Evolutionary conservation across 2,888 invertebrate genomes (phyloP).

Genomic region (Diogma glabrata): DNA sequence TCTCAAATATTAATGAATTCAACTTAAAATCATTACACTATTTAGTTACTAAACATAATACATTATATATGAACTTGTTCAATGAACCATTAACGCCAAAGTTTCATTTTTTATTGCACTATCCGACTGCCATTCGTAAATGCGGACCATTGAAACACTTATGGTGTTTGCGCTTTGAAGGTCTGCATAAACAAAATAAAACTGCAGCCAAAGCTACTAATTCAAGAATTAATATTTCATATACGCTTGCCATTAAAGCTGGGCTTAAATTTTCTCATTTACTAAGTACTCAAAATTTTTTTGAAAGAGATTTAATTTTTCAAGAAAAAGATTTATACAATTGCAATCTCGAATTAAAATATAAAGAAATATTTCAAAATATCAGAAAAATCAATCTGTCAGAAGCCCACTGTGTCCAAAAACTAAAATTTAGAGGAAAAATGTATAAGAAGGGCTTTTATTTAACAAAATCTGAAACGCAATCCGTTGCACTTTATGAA

Average conservation of each 20-base stretch:
- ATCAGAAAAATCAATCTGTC: constrained; percentile 10
- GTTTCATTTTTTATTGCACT: no score
- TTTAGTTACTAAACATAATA: no score
- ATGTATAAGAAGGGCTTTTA: constrained; percentile 12
- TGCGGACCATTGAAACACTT: no score
- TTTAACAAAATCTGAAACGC: constrained; percentile 13
- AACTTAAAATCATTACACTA: no score
- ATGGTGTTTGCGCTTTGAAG: background rate
- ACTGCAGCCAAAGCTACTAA: background rate
- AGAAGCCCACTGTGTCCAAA: constrained; percentile 10
- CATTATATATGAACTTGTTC: no score
- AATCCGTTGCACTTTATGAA: constrained; percentile 11
- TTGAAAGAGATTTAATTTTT: constrained; percentile 14
- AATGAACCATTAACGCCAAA: no score
- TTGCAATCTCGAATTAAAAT: constrained; percentile 4
- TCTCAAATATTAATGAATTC: background rate
- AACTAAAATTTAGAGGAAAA: constrained; percentile 14
- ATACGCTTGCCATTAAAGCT: constrained; percentile 9
- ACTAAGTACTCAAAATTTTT: constrained; percentile 12
- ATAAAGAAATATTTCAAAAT: background rate
- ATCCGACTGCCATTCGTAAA: no score
- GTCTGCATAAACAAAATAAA: background rate
- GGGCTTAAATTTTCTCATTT: constrained; percentile 12
- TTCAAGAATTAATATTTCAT: background rate
- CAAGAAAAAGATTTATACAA: constrained; percentile 13